Evolutionary conservation across 2,113 vertebrate species (phyloP).

Genomic region (Charina bottae): DNA sequence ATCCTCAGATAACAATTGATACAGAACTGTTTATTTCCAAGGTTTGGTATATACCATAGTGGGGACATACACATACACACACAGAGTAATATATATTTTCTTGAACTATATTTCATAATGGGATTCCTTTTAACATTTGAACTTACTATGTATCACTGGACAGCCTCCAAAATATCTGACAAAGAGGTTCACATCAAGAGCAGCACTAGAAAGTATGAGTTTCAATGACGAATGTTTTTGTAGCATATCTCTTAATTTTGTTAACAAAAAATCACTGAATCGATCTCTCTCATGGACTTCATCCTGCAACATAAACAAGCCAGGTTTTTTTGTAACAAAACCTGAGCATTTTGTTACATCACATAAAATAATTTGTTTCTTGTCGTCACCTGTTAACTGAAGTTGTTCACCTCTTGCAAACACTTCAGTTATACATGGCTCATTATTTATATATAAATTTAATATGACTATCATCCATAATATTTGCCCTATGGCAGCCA

Average conservation of each 20-base stretch:
- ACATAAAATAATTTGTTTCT: background rate
- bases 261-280: constrained; percentile 94
- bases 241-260: constrained; percentile 87
- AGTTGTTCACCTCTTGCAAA: background rate
- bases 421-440: background rate
- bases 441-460: background rate
- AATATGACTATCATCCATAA: background rate
- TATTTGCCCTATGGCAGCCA: background rate
- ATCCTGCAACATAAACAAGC: constrained; percentile 76
- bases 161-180: constrained; percentile 89
- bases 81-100: background rate
- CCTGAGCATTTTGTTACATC: background rate
- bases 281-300: constrained; percentile 96
- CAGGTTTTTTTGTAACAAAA: background rate
- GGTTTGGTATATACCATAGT: background rate
- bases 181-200: constrained; percentile 89
- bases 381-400: background rate
- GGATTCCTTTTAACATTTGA: constrained; percentile 11
- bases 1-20: background rate
- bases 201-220: constrained; percentile 92
- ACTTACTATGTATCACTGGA: constrained; percentile 91
- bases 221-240: constrained; percentile 83
- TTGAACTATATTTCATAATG: background rate
- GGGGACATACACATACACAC: too few relatives aligned
- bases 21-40: background rate